phyloP scores from a whole-genome alignment of 1,140 invertebrate species.

The Brachionus rotundiformis region DNA sequence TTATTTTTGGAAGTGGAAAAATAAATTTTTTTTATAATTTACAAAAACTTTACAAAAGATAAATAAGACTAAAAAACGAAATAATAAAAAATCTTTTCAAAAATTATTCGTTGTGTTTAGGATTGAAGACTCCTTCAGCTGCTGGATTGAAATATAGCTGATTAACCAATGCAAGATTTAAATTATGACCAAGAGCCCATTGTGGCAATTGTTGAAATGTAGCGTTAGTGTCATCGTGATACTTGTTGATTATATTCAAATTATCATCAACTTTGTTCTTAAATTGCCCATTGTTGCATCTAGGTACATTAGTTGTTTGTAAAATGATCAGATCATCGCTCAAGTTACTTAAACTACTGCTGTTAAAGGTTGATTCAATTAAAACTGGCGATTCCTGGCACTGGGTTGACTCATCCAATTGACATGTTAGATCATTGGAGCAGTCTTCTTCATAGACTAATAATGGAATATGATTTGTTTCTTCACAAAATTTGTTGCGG shows the following conservation, averaged over 20 bases:
- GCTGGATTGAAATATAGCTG: slow-evolving; percentile 35
- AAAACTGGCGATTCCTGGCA: slow-evolving; percentile 38
- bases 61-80: slow-evolving; percentile 7
- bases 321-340: slow-evolving; percentile 50
- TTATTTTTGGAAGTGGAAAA: slow-evolving; percentile 5
- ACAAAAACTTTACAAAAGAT: background rate
- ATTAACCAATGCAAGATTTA: slow-evolving; percentile 49
- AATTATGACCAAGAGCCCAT: slow-evolving; percentile 19
- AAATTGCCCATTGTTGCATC: background rate
- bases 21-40: slow-evolving; percentile 9
- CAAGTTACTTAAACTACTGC: slow-evolving; percentile 42
- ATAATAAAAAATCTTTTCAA: too few species aligned
- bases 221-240: slow-evolving; percentile 40
- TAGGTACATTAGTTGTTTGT: slow-evolving; percentile 16
- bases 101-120: background rate
- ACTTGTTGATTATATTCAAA: slow-evolving; percentile 37
- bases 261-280: background rate
- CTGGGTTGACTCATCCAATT: slow-evolving; percentile 35
- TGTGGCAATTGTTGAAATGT: background rate
- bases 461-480: background rate
- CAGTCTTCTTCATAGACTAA: background rate
- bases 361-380: slow-evolving; percentile 26
- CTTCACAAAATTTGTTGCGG: background rate
- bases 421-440: background rate
- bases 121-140: slow-evolving; percentile 11